These are phyloP conservation scores for Lates calcarifer DNA, from an alignment of 2,113 vertebrate genomes.

Conservation along the genomic window DNA sequence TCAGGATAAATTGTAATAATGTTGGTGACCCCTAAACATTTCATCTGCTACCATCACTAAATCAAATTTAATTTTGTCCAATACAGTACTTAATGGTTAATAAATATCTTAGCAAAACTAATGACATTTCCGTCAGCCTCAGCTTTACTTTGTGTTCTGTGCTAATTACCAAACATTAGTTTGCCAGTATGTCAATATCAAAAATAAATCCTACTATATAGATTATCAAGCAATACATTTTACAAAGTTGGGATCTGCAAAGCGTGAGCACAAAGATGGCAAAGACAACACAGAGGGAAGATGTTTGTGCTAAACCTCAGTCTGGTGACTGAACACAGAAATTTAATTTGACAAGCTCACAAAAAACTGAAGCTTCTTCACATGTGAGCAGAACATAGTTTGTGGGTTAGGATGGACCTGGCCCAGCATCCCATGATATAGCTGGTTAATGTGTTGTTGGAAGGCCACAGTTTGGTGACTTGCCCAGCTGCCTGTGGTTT, in stretches of 20 bases:
- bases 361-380: not conserved
- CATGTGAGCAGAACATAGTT: not conserved
- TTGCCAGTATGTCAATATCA: not conserved
- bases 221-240: not conserved
- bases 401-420: not conserved
- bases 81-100: not conserved
- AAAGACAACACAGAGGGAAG: too few species aligned
- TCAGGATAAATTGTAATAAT: not conserved
- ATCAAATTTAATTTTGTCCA: not conserved
- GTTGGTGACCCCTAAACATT: not conserved
- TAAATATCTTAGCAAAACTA: not conserved
- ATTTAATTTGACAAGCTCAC: not conserved
- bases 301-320: not conserved
- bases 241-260: too few species aligned
- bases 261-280: not conserved
- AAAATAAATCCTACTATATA: not conserved
- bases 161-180: not conserved
- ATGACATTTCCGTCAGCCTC: not conserved
- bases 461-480: slow-evolving; percentile 3
- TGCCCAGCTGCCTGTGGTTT: slow-evolving; percentile 32
- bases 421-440: not conserved
- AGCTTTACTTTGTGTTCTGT: not conserved
- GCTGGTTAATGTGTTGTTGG: not conserved
- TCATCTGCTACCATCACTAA: not conserved
- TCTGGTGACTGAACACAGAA: too few species aligned